Evolutionary conservation across 2,113 vertebrate genomes (phyloP).

Genomic region (Thamnophis sirtalis): DNA sequence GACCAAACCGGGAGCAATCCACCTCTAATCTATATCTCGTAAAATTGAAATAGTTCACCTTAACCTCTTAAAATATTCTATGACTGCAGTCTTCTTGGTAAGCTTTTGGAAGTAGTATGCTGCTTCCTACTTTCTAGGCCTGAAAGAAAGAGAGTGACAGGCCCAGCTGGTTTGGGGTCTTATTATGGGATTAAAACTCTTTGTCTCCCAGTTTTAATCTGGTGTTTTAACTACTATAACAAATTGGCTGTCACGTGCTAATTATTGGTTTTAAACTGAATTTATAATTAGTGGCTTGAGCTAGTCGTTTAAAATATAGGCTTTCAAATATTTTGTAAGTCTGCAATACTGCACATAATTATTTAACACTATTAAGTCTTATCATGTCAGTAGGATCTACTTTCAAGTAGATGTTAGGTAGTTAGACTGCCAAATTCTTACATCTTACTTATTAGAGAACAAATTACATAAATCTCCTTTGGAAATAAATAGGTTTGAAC

Average conservation of each 20-base stretch:
- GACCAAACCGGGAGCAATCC: too few species aligned
- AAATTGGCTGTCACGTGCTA: background rate
- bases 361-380: background rate
- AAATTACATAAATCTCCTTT: background rate
- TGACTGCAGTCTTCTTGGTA: background rate
- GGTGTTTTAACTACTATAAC: background rate
- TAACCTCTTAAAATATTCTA: background rate
- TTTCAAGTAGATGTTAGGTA: background rate
- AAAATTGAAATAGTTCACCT: background rate
- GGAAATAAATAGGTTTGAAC: slow-evolving; percentile 1
- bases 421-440: background rate
- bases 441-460: background rate
- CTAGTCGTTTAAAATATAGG: background rate
- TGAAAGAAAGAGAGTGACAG: background rate
- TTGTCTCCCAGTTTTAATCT: background rate
- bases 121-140: background rate
- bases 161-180: background rate
- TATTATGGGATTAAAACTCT: background rate
- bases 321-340: background rate
- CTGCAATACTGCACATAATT: background rate
- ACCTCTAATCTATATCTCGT: too few species aligned
- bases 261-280: background rate
- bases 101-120: background rate
- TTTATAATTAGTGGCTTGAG: background rate
- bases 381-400: background rate